Evolutionary conservation across 1,140 invertebrate genomes (phyloP).

Genomic region (Acromyrmex charruanus): DNA sequence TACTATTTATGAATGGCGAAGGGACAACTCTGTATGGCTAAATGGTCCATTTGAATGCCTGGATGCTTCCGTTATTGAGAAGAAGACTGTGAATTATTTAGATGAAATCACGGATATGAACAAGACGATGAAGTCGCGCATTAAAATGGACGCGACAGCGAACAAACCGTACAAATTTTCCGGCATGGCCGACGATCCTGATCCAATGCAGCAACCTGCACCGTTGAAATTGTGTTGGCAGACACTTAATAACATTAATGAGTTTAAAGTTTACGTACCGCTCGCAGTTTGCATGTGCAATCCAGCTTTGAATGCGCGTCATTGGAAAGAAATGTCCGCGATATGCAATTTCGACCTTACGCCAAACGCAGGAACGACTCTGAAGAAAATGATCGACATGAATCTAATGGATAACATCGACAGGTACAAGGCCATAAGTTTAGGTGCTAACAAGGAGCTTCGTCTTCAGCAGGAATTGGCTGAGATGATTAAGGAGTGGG

Average conservation of each 20-base stretch:
- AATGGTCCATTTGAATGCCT: conserved; percentile 90
- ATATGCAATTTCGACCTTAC: conserved; percentile 89
- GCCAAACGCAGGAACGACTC: conserved; percentile 89
- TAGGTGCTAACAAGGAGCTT: conserved; percentile 90
- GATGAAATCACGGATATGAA: conserved; percentile 87
- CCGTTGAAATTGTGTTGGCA: conserved; percentile 88
- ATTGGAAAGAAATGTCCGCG: conserved; percentile 91
- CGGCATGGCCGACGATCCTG: conserved; percentile 87
- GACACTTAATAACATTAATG: conserved; percentile 87
- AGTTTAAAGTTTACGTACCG: conserved; percentile 89
- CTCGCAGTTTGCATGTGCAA: conserved; percentile 90
- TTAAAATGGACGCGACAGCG: conserved; percentile 86
- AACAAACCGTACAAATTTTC: conserved; percentile 84
- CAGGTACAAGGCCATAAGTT: conserved; percentile 89
- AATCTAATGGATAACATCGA: conserved; percentile 88
- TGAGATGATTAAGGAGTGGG: conserved; percentile 90
- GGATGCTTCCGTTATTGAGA: conserved; percentile 86
- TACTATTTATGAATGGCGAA: conserved; percentile 89
- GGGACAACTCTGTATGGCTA: conserved; percentile 89
- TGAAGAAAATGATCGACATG: conserved; percentile 88
- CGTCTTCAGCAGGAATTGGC: conserved; percentile 88
- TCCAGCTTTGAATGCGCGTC: conserved; percentile 89
- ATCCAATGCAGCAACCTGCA: conserved; percentile 87
- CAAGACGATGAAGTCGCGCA: conserved; percentile 88
- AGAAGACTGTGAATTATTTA: conserved; percentile 84